A percentile compares a stretch with the other conserved stretches of the same genome.
Conservation (phyloP, 2,113 vertebrate genomes). For the Corythaixoides concolor region DNA sequence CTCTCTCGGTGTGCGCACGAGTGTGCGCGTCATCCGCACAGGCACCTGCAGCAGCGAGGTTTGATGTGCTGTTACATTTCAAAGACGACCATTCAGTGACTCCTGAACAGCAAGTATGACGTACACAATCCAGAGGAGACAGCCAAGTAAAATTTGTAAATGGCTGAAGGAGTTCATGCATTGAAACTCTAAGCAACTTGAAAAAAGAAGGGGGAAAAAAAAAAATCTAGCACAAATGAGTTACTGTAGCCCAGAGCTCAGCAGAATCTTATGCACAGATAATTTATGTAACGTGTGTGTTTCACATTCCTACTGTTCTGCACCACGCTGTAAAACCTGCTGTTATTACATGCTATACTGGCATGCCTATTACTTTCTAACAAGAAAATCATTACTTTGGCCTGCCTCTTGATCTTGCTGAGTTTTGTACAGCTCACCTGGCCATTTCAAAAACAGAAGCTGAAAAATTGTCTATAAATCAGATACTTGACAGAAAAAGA, state of each 20-base stretch:
- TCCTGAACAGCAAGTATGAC: background rate
- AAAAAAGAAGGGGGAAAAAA: background rate
- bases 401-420: conserved; percentile 14
- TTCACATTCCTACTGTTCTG: background rate
- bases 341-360: conserved; percentile 19
- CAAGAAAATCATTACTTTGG: conserved; percentile 42
- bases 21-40: too few relatives aligned
- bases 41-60: background rate
- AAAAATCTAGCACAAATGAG: background rate
- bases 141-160: background rate
- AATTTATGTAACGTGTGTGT: background rate
- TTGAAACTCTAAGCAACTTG: background rate
- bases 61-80: background rate
- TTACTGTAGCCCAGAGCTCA: background rate
- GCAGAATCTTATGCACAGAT: background rate
- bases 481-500: background rate
- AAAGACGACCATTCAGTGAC: background rate
- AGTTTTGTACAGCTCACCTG: conserved; percentile 13
- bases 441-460: conserved; percentile 15
- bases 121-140: background rate
- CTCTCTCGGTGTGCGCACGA: rapidly evolving
- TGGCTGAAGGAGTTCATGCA: background rate
- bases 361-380: conserved; percentile 38
- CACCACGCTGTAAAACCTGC: conserved; percentile 7
- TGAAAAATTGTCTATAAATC: conserved; percentile 21